A percentile compares a stretch with the other conserved stretches of the same genome.
These are phyloP conservation scores for Cylloceria caligata DNA, from an alignment of 2,888 invertebrate species.

Conservation along the genomic window DNA sequence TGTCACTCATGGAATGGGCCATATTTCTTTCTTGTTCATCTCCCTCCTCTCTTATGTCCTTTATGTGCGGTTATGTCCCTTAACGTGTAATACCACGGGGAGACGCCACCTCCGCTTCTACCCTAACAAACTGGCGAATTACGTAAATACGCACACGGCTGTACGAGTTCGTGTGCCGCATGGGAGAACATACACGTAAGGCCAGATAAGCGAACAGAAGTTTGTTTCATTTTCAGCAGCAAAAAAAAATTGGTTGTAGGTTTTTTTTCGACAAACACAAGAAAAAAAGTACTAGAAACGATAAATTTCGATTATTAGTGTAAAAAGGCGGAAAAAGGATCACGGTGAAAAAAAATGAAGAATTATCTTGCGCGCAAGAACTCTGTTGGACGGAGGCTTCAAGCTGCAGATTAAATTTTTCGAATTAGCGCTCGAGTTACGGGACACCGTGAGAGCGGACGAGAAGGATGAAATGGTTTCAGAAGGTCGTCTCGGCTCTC, in stretches of 20 bases:
- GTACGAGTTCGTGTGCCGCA: background rate
- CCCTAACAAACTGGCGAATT: constrained; percentile 46
- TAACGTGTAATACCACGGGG: constrained; percentile 42
- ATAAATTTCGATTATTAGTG: background rate
- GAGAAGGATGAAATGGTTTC: constrained; percentile 38
- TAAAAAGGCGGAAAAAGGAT: background rate
- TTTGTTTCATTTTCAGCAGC: background rate
- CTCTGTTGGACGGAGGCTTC: background rate
- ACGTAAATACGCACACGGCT: constrained; percentile 47
- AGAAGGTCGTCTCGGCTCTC: constrained; percentile 46
- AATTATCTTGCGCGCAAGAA: background rate
- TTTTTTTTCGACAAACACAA: background rate
- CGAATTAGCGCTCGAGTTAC: constrained; percentile 60
- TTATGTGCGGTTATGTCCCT: constrained; percentile 46
- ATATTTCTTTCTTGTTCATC: constrained; percentile 21
- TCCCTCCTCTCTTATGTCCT: constrained; percentile 4
- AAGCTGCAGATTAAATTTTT: constrained; percentile 58
- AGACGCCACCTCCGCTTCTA: constrained; percentile 13
- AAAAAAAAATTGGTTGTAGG: background rate
- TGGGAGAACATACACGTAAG: constrained; percentile 9
- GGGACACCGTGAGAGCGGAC: constrained; percentile 41
- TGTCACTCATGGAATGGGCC: constrained; percentile 19
- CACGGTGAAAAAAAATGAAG: background rate
- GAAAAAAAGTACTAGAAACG: background rate
- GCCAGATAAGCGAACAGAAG: constrained; percentile 17